These are phyloP conservation scores for Cantharis lateralis DNA, from an alignment of 2,888 invertebrate genomes.

Conservation along the genomic window DNA sequence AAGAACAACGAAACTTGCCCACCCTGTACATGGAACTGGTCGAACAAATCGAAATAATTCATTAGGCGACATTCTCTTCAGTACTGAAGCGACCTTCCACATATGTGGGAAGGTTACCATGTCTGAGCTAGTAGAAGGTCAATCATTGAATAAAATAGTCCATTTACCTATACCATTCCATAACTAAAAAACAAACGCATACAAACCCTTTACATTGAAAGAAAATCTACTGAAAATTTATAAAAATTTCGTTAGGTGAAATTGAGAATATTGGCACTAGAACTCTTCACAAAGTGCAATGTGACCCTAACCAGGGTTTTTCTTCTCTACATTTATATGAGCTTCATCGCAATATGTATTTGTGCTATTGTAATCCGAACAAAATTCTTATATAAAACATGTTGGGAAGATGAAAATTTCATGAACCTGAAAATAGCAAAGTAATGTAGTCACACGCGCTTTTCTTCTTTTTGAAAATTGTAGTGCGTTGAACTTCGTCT, in stretches of 20 bases:
- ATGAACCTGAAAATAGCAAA: not conserved
- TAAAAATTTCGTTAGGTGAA: too few relatives aligned
- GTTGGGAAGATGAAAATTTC: not conserved
- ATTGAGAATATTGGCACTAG: too few relatives aligned
- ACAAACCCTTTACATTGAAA: not conserved
- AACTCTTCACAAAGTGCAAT: too few relatives aligned
- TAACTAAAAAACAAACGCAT: not conserved
- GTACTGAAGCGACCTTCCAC: not conserved
- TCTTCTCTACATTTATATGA: too few relatives aligned
- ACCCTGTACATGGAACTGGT: not conserved
- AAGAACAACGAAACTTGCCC: not conserved
- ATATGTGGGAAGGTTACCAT: not conserved
- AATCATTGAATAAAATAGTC: constrained; percentile 1
- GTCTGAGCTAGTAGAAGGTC: constrained; percentile 2
- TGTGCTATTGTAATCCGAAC: too few relatives aligned
- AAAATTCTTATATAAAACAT: not conserved
- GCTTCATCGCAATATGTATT: too few relatives aligned
- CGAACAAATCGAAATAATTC: not conserved
- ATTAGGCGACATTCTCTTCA: not conserved
- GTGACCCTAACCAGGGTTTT: too few relatives aligned
- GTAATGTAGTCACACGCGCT: not conserved
- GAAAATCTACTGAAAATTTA: too few relatives aligned
- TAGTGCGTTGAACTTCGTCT: not conserved
- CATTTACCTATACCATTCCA: not conserved
- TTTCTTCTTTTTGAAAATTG: not conserved